Conservation (phyloP, 1,140 invertebrate genomes). For the Drosophila takahashii region DNA sequence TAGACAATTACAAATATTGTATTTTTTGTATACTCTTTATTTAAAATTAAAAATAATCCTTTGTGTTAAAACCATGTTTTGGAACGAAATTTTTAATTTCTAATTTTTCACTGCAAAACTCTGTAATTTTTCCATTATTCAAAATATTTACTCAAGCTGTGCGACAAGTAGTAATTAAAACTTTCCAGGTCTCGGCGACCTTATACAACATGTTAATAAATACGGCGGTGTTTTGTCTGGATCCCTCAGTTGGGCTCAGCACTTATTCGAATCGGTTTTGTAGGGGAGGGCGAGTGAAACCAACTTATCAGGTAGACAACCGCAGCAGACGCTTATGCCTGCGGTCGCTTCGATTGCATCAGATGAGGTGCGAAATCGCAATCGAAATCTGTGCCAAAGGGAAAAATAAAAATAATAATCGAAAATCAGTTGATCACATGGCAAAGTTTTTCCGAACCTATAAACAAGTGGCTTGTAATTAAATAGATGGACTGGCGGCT, state of each 20-base stretch:
- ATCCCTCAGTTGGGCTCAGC: constrained; percentile 20
- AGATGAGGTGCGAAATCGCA: constrained; percentile 43
- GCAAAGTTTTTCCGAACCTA: constrained; percentile 19
- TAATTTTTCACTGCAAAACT: background rate
- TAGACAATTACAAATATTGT: background rate
- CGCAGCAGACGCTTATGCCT: constrained; percentile 55
- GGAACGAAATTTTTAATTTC: background rate
- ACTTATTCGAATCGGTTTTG: constrained; percentile 10
- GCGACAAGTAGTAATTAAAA: constrained; percentile 1
- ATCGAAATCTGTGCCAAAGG: constrained; percentile 20
- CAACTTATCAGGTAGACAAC: constrained; percentile 57
- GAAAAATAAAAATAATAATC: constrained; percentile 3
- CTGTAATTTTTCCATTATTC: background rate
- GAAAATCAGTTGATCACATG: constrained; percentile 33
- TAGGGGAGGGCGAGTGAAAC: background rate
- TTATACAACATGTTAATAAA: constrained; percentile 58
- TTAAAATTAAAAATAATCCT: background rate
- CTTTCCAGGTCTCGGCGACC: constrained; percentile 9
- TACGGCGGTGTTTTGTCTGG: constrained; percentile 42
- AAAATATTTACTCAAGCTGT: background rate
- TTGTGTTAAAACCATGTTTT: background rate
- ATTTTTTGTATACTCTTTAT: background rate
- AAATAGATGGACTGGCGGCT: constrained; percentile 13
- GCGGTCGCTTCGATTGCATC: constrained; percentile 62
- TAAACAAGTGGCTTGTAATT: constrained; percentile 61